Evolutionary conservation across 2,888 invertebrate genomes (phyloP).

Genomic region (Danaus chrysippus): DNA sequence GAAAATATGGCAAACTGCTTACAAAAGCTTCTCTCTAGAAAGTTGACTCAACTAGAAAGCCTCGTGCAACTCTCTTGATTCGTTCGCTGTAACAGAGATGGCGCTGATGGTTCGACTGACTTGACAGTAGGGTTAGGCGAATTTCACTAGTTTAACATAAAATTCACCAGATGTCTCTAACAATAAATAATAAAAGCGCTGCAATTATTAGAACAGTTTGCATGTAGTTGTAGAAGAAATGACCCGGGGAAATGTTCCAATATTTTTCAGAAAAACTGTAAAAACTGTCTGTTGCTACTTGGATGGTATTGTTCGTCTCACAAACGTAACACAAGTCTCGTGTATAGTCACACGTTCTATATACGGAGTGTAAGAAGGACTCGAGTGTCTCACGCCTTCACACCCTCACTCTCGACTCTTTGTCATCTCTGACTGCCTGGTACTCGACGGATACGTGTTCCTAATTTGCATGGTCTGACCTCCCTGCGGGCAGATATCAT

Average conservation of each 20-base stretch:
- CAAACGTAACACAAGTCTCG: conserved; percentile 16
- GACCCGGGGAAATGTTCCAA: no score
- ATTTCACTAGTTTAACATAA: no score
- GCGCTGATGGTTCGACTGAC: no score
- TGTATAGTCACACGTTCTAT: conserved; percentile 8
- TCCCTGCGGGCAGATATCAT: conserved; percentile 34
- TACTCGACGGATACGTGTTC: conserved; percentile 40
- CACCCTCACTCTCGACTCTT: conserved; percentile 43
- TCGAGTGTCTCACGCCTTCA: conserved; percentile 38
- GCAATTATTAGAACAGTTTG: no score
- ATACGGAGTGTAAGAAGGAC: conserved; percentile 44
- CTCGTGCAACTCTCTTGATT: not conserved
- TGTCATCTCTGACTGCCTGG: conserved; percentile 55
- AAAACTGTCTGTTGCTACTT: not conserved
- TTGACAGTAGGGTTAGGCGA: no score
- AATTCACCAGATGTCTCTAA: no score
- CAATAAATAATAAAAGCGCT: no score
- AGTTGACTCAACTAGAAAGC: not conserved
- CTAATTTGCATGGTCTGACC: not conserved
- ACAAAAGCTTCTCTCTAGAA: not conserved
- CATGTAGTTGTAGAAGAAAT: no score
- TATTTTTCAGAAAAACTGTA: no score
- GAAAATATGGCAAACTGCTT: conserved; percentile 21
- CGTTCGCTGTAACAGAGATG: no score
- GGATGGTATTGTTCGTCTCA: not conserved